Evolutionary conservation across 2,113 vertebrate genomes (phyloP).

Genomic region (Laticauda laticaudata): DNA sequence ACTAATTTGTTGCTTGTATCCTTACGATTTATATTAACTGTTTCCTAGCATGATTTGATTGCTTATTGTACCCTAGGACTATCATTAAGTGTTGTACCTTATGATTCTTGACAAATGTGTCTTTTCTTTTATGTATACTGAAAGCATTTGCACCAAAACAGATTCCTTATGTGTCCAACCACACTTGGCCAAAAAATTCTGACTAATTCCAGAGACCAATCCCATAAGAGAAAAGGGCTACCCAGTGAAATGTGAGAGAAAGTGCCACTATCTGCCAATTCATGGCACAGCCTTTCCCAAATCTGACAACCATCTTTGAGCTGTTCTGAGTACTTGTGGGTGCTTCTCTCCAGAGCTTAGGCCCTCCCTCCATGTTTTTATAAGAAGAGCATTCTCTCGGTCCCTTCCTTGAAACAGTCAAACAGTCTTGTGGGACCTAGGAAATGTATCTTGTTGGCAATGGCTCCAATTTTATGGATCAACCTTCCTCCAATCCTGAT

Average conservation of each 20-base stretch:
- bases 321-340: not conserved
- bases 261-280: not conserved
- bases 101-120: too few species aligned
- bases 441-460: not conserved
- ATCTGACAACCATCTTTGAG: not conserved
- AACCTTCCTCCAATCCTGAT: not conserved
- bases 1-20: too few species aligned
- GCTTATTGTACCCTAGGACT: too few species aligned
- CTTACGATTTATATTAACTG: too few species aligned
- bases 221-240: not conserved
- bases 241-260: not conserved
- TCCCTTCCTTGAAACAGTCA: not conserved
- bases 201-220: not conserved
- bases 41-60: too few species aligned
- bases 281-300: not conserved
- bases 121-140: too few species aligned
- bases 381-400: not conserved
- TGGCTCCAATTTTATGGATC: not conserved
- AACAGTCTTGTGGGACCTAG: not conserved
- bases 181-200: too few species aligned
- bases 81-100: too few species aligned
- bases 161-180: too few species aligned
- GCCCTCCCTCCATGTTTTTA: not conserved
- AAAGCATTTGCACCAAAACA: too few species aligned
- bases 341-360: not conserved